phyloP scores from a whole-genome alignment of 2,113 vertebrate genomes.

The Apteryx mantelli region DNA sequence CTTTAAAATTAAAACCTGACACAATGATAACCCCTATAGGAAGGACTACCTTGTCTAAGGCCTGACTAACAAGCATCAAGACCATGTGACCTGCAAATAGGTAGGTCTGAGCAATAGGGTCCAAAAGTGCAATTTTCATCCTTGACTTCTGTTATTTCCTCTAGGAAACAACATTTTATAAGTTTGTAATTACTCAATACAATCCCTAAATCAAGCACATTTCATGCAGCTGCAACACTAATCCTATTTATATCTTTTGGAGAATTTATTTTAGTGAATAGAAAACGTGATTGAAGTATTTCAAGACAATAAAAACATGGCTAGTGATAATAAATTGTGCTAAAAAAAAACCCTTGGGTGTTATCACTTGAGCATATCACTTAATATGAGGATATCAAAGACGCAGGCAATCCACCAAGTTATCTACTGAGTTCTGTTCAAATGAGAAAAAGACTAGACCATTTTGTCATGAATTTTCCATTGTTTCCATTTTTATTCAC shows the following conservation, averaged over 20 bases:
- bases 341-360: background rate
- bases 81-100: background rate
- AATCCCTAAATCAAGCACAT: constrained; percentile 1
- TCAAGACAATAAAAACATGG: background rate
- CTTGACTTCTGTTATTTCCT: background rate
- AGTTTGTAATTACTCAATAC: background rate
- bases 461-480: constrained; percentile 40
- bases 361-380: background rate
- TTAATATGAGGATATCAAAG: constrained; percentile 44
- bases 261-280: background rate
- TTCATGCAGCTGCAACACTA: constrained; percentile 25
- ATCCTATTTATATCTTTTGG: constrained; percentile 18
- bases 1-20: background rate
- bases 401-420: constrained; percentile 33
- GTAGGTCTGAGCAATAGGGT: background rate
- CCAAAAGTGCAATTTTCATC: background rate
- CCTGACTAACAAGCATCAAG: background rate
- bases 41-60: background rate
- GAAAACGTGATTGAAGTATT: constrained; percentile 17
- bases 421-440: constrained; percentile 27
- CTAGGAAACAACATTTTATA: background rate
- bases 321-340: constrained; percentile 3
- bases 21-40: background rate
- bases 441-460: constrained; percentile 11
- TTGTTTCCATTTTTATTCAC: constrained; percentile 48